Evolutionary conservation across 1,140 invertebrate species (phyloP).

Genomic region (Mycetomoellerius zeteki): DNA sequence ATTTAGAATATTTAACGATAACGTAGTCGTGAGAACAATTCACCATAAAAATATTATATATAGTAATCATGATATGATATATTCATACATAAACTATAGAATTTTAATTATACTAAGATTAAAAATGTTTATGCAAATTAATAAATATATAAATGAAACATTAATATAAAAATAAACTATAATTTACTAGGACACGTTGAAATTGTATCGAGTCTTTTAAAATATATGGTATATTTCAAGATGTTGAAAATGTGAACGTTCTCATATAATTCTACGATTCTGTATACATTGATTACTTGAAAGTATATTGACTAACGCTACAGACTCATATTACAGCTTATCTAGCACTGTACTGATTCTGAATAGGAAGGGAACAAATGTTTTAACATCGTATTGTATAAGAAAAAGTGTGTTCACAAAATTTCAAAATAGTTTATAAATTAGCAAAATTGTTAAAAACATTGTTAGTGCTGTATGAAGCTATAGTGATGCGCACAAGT

Average conservation of each 20-base stretch:
- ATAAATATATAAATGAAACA: neutral
- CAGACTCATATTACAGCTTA: constrained; percentile 55
- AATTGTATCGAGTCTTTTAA: neutral
- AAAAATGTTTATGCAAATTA: neutral
- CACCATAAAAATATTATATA: neutral
- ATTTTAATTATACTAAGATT: neutral
- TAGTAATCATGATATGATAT: neutral
- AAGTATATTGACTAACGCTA: constrained; percentile 23
- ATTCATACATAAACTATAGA: neutral
- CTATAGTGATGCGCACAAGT: constrained; percentile 72
- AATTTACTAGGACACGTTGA: neutral
- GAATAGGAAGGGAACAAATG: constrained; percentile 51
- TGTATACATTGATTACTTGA: neutral
- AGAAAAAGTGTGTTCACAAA: constrained; percentile 67
- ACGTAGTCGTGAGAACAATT: neutral
- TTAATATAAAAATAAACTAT: neutral
- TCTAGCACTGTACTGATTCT: constrained; percentile 49
- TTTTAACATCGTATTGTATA: constrained; percentile 55
- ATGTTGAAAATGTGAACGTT: constrained; percentile 1
- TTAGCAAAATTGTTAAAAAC: constrained; percentile 74
- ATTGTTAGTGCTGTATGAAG: constrained; percentile 77
- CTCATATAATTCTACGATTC: neutral
- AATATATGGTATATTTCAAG: neutral
- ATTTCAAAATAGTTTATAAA: constrained; percentile 59
- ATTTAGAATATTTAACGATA: neutral